These are phyloP conservation scores for Sitophilus oryzae DNA, from an alignment of 1,140 invertebrate species.

Conservation along the genomic window DNA sequence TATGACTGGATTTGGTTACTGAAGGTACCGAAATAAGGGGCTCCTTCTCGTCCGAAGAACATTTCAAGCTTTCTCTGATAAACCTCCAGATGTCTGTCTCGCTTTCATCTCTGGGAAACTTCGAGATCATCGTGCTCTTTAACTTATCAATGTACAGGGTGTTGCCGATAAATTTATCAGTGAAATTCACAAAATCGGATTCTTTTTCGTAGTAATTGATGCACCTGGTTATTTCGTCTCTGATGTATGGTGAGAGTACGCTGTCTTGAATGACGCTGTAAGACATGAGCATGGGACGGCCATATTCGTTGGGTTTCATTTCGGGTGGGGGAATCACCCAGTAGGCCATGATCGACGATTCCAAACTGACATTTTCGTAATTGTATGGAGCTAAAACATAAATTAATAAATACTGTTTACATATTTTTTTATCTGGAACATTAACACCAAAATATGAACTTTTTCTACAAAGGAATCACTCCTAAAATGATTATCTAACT, in stretches of 20 bases:
- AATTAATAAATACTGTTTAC: no score
- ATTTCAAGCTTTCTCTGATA: conserved; percentile 52
- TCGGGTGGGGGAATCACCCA: conserved; percentile 94
- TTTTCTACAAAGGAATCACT: no score
- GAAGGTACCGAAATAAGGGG: conserved; percentile 50
- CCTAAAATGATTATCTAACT: no score
- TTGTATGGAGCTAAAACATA: conserved; percentile 76
- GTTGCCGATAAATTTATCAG: conserved; percentile 62
- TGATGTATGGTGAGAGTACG: conserved; percentile 72
- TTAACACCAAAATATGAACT: no score
- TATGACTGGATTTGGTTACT: conserved; percentile 47
- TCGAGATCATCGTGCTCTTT: conserved; percentile 59
- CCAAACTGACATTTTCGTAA: conserved; percentile 66
- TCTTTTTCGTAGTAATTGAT: conserved; percentile 79
- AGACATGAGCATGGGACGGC: conserved; percentile 81
- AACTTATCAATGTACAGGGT: conserved; percentile 74
- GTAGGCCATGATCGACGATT: conserved; percentile 78
- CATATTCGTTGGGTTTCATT: conserved; percentile 83
- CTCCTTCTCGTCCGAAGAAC: conserved; percentile 51
- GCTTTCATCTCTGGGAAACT: conserved; percentile 60
- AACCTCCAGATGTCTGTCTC: conserved; percentile 60
- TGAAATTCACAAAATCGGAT: conserved; percentile 73
- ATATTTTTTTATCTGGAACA: no score
- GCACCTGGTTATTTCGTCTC: conserved; percentile 80
- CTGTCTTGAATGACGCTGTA: conserved; percentile 79